Base-by-base conservation (phyloP, 2,888 invertebrate genomes). In the Hirtodrosophila histrioides region DNA sequence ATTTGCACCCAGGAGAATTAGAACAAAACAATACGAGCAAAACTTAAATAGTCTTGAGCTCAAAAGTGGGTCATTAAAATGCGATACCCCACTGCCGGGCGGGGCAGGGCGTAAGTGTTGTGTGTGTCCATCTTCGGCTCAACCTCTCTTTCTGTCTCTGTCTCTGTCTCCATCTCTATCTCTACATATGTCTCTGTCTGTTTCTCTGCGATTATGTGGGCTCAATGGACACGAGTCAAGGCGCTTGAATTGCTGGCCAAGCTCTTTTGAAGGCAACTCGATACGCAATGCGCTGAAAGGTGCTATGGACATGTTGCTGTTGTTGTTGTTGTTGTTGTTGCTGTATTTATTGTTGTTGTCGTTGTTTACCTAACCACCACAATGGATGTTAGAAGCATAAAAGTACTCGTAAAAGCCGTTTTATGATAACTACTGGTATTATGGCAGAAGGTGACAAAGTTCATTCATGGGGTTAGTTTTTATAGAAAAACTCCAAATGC, bases 1-100 rank as follows among this genome's bases (percentile, higher is more conserved):
- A 85, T 80, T 80, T 86, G 53, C 72, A 62, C 51, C 12, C 60
- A 53, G 62, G 57, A 44, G 78, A 89, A 90, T 86, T 89, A 80
- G 89, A 71, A 64, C 90, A 89, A 90, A 89, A 86, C 89, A 78
- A 89, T 86, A 83, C 75, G 63, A 69, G 63, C 64, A 65, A 45
- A 74, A 86, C 67, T 83, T 88, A 89, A 88, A 87, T 65, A 86
- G 84, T 86, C 75, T 86, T 89, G 77, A 79, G 88, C 75, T 64
- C 58, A 62, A 86, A 89, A 88, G 84, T 89, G 88, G 90, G 90
- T 89, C 90, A 90, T 89, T 88, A 88, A 88, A 90, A 89, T 84
- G 72, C 64, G 84, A 85, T 85, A 83, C 84, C 69, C 63, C 62
- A 40, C 7, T 11, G 27, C n/a, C 10, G 8, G 12, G 63, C 29